These are phyloP conservation scores for Fragum sueziense DNA, from an alignment of 2,888 invertebrate genomes.

Conservation along the genomic window DNA sequence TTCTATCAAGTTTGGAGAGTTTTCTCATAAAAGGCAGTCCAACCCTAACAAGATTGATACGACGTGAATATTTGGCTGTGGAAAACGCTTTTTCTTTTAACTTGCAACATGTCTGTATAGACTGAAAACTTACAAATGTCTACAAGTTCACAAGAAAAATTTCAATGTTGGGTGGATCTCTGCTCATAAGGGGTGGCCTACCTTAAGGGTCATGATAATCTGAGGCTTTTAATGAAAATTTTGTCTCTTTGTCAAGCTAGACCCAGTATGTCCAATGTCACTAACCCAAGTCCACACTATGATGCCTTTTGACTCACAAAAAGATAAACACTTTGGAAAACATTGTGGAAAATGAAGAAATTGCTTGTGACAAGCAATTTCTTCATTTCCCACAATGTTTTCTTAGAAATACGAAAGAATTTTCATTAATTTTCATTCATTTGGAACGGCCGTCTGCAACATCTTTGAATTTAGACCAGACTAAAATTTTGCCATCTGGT, in stretches of 20 bases:
- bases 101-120: too few relatives aligned
- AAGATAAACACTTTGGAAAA: background rate
- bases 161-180: background rate
- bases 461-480: too few relatives aligned
- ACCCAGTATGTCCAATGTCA: background rate
- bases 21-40: too few relatives aligned
- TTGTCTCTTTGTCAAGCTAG: background rate
- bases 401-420: background rate
- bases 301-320: background rate
- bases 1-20: too few relatives aligned
- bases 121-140: too few relatives aligned
- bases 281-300: background rate
- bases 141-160: too few relatives aligned
- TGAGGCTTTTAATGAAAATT: background rate
- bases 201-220: background rate
- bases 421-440: background rate
- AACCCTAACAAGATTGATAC: too few relatives aligned
- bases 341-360: background rate
- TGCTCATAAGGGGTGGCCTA: background rate
- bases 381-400: background rate
- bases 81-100: too few relatives aligned
- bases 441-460: too few relatives aligned
- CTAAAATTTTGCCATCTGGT: too few relatives aligned
- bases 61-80: too few relatives aligned
- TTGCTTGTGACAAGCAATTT: background rate